Evolutionary conservation across 2,797 vertebrate genomes (phyloP), one percentile per base, ranked within the genome.

Genomic region (Scolopax rusticola): DNA sequence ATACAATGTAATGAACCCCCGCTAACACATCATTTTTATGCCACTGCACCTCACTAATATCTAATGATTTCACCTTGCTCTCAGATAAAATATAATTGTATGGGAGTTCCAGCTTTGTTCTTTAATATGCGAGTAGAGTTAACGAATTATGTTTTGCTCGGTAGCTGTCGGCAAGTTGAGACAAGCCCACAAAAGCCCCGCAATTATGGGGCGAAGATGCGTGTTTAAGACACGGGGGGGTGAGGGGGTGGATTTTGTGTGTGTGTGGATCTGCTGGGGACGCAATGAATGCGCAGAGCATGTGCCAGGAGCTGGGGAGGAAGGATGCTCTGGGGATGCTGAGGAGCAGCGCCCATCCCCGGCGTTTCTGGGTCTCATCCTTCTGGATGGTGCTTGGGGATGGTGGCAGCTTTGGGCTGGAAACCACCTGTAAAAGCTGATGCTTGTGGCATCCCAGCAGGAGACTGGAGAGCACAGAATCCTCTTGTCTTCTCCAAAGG

Each of bases 61-160:
- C 98, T 98, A 98, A 98, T 98, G 98, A 98, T 98, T 98, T 98
- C 98, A 98, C 98, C 98, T 98, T 98, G 98, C 97, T 96, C 97
- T 94, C 93, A 97, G 98, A 98, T 97, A 96, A 97, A 97, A 98
- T 97, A 97, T 98, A 98, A 98, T 98, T 97, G 98, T 97, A 97
- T 97, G 98, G 98, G 98, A 98, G 98, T 98, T 98, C 95, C 97
- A 97, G 96, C 97, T 98, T 98, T 97, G 97, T 98, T 98, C 97
- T 97, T 84, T 97, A 97, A 97, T 97, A 92, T 36, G 12, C 19
- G 51, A 94, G 64, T 86, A 89, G 96, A 30, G 50, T 77, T 96
- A 96, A 97, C 97, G 71, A 89, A 95, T 92, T 93, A 92, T 98
- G 97, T 98, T 97, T 97, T 95, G 95, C 95, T 97, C 97, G 80